These are phyloP conservation scores for Branchellion lobata DNA, from an alignment of 2,888 invertebrate species.

Conservation along the genomic window DNA sequence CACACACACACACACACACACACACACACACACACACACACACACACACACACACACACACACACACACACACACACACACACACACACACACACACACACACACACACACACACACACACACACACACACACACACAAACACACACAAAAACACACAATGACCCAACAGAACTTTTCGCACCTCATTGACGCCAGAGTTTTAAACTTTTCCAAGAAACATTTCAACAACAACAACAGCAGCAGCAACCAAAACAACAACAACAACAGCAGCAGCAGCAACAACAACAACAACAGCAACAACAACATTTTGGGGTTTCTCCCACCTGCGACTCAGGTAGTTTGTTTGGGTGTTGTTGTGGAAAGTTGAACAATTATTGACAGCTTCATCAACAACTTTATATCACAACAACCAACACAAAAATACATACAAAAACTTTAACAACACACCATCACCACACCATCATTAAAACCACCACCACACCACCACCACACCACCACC, in stretches of 20 bases:
- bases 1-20: too few relatives aligned
- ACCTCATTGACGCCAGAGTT: constrained; percentile 38
- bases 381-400: background rate
- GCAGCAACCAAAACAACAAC: constrained; percentile 34
- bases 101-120: too few relatives aligned
- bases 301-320: constrained; percentile 48
- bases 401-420: background rate
- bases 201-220: too few relatives aligned
- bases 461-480: background rate
- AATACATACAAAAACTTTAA: background rate
- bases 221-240: background rate
- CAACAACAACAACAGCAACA: background rate
- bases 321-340: constrained; percentile 49
- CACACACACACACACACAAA: too few relatives aligned
- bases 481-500: background rate
- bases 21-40: too few relatives aligned
- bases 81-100: too few relatives aligned
- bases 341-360: too few relatives aligned
- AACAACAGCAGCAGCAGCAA: background rate
- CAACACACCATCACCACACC: background rate
- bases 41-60: too few relatives aligned
- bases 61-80: too few relatives aligned
- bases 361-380: too few relatives aligned
- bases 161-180: constrained; percentile 34
- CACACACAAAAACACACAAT: too few relatives aligned